phyloP scores from a whole-genome alignment of 2,888 invertebrate genomes.

The Tromatobia lineatoria region DNA sequence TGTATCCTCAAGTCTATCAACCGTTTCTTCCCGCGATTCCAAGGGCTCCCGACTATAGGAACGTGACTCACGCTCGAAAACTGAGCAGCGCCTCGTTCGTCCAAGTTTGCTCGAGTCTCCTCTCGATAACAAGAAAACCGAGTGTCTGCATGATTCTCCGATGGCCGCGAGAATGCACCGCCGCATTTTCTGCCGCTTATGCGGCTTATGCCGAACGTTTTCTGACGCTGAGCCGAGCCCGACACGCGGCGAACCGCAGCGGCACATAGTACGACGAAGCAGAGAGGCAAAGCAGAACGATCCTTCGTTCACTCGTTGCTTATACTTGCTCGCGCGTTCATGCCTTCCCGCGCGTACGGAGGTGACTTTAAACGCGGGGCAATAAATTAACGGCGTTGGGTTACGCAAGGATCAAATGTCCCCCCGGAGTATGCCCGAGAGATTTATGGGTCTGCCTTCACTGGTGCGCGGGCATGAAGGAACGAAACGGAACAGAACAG shows the following conservation, averaged over 20 bases:
- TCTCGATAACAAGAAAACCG: conserved; percentile 79
- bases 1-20: conserved; percentile 10
- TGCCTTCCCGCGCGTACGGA: conserved; percentile 79
- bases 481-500: conserved; percentile 81
- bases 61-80: conserved; percentile 39
- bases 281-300: conserved; percentile 57
- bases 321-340: conserved; percentile 66
- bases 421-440: conserved; percentile 84
- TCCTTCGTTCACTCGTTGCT: conserved; percentile 59
- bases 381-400: conserved; percentile 86
- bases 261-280: neutral
- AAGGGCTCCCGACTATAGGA: neutral
- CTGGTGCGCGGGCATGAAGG: conserved; percentile 82
- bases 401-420: conserved; percentile 86
- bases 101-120: conserved; percentile 24
- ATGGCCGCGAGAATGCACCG: conserved; percentile 31
- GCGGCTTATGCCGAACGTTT: conserved; percentile 37
- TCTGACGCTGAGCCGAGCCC: neutral
- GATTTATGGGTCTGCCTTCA: conserved; percentile 85
- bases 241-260: conserved; percentile 3
- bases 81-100: neutral
- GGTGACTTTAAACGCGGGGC: conserved; percentile 85
- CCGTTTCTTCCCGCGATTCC: conserved; percentile 21
- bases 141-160: conserved; percentile 28
- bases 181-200: conserved; percentile 38